Evolutionary conservation across 1,140 invertebrate species (phyloP), one percentile per base, ranked within the genome.

Genomic region (Atta texana): DNA sequence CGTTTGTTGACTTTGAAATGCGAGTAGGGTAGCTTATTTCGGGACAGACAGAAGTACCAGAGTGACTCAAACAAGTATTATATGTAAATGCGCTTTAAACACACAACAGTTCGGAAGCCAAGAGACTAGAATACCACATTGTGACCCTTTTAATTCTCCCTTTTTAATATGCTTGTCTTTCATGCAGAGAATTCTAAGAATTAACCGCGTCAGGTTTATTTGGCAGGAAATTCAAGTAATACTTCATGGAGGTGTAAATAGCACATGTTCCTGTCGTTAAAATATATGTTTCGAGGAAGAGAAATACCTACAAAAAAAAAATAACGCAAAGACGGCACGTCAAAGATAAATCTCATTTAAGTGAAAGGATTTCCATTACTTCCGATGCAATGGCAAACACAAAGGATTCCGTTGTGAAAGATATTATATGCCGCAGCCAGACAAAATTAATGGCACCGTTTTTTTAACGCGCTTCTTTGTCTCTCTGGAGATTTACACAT

Each of bases 11-110:
- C 31, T 75, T 78, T 28, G 77, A 69, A 68, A 39, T 55, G 64
- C 49, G 49, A 10, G 49, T 81, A 71, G 53, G 4, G 49, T 81
- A 81, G 53, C 51, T 81, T 57, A 81, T 81, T 81, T 81, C 66
- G 49, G 49, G 31, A 81, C 77, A 69, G 63, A 69, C 77, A 81
- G 16, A 55, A 64, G 24, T 49, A 66, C 16, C n/a, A 8, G 21
- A 51, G n/a, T 81, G 77, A 81, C 44, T 81, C 77, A 81, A 66
- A 39, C 77, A 53, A 55, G 49, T 53, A 81, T 81, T 81, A 71
- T 81, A 57, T 81, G 77, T 55, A 81, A 81, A 81, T 81, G 31
- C n/a, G 14, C 21, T 71, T 71, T 34, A 14, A 71, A n/a, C 31
- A n/a, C 59, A 34, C 14, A 14, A 21, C 18, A 21, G 24, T 55